Evolutionary conservation across 2,888 invertebrate genomes (phyloP).

Genomic region (Orthosia gracilis): DNA sequence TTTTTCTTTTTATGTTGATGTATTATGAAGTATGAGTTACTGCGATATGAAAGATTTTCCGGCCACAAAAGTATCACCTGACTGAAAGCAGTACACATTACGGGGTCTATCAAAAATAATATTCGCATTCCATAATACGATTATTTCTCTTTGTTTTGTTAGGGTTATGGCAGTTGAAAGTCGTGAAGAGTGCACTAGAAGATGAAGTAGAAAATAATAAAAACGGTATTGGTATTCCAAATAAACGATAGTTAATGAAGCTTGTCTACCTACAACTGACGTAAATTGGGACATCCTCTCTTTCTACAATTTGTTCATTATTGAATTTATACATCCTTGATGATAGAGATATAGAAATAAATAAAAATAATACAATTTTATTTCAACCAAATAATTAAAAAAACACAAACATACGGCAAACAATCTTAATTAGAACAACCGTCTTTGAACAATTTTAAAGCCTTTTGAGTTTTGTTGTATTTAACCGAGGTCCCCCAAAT

Average conservation of each 20-base stretch:
- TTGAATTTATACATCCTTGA: too few species aligned
- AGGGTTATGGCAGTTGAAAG: not conserved
- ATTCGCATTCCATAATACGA: slow-evolving; percentile 36
- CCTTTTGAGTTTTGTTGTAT: not conserved
- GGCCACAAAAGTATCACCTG: slow-evolving; percentile 14
- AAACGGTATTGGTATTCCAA: not conserved
- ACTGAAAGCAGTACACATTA: slow-evolving; percentile 1
- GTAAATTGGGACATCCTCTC: too few species aligned
- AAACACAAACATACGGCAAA: too few species aligned
- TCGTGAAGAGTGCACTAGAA: not conserved
- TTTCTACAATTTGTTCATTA: too few species aligned
- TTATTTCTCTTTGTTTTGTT: slow-evolving; percentile 22
- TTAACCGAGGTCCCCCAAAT: too few species aligned
- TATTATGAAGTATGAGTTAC: slow-evolving; percentile 33
- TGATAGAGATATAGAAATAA: too few species aligned
- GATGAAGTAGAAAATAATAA: not conserved
- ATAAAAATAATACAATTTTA: too few species aligned
- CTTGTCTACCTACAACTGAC: too few species aligned
- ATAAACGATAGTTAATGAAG: too few species aligned
- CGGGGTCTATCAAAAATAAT: slow-evolving; percentile 39
- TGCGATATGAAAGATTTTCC: slow-evolving; percentile 5
- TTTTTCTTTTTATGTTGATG: slow-evolving; percentile 46
- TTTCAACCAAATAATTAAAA: too few species aligned
- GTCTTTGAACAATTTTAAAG: not conserved
- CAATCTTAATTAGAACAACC: too few species aligned